These are phyloP conservation scores for Calidris pugnax DNA, from an alignment of 2,113 vertebrate genomes.

Conservation along the genomic window DNA sequence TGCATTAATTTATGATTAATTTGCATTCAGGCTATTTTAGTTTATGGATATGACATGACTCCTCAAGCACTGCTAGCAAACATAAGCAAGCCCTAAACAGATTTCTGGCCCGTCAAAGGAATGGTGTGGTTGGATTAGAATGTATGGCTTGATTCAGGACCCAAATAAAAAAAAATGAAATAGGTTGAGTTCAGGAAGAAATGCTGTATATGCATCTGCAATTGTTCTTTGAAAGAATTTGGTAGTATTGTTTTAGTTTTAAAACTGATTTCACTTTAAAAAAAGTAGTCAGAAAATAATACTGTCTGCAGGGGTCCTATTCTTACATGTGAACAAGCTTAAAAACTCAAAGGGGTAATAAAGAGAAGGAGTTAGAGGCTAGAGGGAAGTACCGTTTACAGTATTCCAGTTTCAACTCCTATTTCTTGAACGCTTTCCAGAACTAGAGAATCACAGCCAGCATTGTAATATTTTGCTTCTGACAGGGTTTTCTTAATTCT, in stretches of 20 bases:
- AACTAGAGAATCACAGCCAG: neutral
- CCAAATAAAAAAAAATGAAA: neutral
- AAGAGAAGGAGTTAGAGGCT: neutral
- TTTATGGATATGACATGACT: neutral
- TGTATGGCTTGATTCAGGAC: neutral
- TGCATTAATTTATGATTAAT: neutral
- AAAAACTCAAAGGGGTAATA: neutral
- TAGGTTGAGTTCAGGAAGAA: neutral
- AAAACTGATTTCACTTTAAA: neutral
- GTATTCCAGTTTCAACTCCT: neutral
- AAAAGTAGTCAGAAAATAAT: neutral
- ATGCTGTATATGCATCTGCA: neutral
- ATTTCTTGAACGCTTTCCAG: neutral
- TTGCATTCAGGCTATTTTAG: neutral
- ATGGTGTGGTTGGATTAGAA: neutral
- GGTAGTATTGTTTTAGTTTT: neutral
- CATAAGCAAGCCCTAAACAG: neutral
- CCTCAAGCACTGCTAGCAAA: neutral
- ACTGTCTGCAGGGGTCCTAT: neutral
- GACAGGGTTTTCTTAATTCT: constrained; percentile 31
- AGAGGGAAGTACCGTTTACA: neutral
- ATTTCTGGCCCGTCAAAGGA: neutral
- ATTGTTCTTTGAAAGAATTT: neutral
- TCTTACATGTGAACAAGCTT: neutral
- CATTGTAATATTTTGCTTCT: constrained; percentile 42